These are phyloP conservation scores for Patella vulgata DNA, from an alignment of 1,140 invertebrate species.

Conservation along the genomic window DNA sequence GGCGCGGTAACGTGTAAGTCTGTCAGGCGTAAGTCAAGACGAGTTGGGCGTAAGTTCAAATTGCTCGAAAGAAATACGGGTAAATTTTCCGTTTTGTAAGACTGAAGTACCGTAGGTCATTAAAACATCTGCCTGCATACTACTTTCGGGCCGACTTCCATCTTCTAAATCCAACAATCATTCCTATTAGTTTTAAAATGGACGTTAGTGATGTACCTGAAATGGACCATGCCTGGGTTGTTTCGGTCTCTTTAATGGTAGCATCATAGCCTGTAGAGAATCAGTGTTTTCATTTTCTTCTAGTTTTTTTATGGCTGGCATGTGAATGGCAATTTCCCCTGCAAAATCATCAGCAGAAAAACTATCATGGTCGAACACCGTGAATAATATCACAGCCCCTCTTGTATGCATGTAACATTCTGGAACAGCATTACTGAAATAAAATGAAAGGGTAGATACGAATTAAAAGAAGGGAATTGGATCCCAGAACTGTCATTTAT, in stretches of 20 bases:
- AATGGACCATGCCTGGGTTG: slow-evolving; percentile 30
- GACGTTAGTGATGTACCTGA: too few relatives aligned
- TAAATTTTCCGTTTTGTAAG: too few relatives aligned
- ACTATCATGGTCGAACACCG: slow-evolving; percentile 94
- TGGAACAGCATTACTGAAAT: slow-evolving; percentile 78
- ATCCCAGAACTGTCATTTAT: not conserved
- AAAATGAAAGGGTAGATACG: too few relatives aligned
- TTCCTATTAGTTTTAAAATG: too few relatives aligned
- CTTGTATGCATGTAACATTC: slow-evolving; percentile 78
- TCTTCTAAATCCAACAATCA: too few relatives aligned
- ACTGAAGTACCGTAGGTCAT: too few relatives aligned
- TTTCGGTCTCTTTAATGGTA: slow-evolving; percentile 49
- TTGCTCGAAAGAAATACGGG: too few relatives aligned
- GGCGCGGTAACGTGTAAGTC: too few relatives aligned
- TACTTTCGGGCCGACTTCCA: too few relatives aligned
- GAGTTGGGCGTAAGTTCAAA: too few relatives aligned
- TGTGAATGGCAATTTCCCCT: slow-evolving; percentile 89
- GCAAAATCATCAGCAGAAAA: slow-evolving; percentile 93
- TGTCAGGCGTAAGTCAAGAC: too few relatives aligned
- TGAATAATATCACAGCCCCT: slow-evolving; percentile 86
- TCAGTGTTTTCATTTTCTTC: slow-evolving; percentile 41
- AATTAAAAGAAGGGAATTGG: not conserved
- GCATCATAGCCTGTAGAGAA: slow-evolving; percentile 43
- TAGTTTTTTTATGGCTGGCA: slow-evolving; percentile 62
- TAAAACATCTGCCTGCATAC: too few relatives aligned